A percentile compares a stretch with the other conserved stretches of the same genome.
phyloP scores from a whole-genome alignment of 2,797 vertebrate species.

The Aulostomus chinensis region DNA sequence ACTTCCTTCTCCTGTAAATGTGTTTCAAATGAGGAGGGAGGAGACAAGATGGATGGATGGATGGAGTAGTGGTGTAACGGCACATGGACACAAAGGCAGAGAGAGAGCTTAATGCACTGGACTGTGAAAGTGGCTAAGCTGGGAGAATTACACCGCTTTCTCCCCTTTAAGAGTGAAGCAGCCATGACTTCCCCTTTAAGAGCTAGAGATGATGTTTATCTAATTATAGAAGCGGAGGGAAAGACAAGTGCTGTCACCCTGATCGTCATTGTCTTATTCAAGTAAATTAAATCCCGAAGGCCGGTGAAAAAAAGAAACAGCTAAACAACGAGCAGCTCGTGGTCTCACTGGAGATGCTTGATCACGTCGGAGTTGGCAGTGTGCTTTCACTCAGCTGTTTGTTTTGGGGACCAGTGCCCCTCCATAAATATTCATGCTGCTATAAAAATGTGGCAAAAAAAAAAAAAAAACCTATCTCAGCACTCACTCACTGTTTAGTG shows the following conservation, averaged over 20 bases:
- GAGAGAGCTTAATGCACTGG: constrained; percentile 6
- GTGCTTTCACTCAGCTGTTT: constrained; percentile 31
- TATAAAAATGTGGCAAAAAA: constrained; percentile 6
- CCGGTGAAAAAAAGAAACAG: constrained; percentile 23
- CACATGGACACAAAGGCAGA: constrained; percentile 14
- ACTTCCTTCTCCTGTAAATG: constrained; percentile 19
- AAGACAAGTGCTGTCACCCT: constrained; percentile 54
- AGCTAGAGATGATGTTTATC: constrained; percentile 55
- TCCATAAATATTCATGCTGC: constrained; percentile 47
- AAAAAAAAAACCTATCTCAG: constrained; percentile 2
- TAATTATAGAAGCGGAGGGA: constrained; percentile 76
- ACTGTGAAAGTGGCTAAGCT: constrained; percentile 23
- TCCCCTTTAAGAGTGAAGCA: constrained; percentile 68
- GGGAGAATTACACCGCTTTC: constrained; percentile 6
- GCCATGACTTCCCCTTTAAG: constrained; percentile 69
- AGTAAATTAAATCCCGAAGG: constrained; percentile 51
- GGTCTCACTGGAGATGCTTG: constrained; percentile 13
- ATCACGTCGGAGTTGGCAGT: constrained; percentile 16
- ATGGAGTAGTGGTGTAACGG: constrained; percentile 20
- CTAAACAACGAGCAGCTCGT: constrained; percentile 18
- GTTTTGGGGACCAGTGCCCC: constrained; percentile 17
- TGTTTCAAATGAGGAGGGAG: constrained; percentile 32
- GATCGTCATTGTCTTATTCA: constrained; percentile 61
- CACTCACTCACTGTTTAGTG: constrained; percentile 28
- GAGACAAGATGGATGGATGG: constrained; percentile 47